phyloP scores from a whole-genome alignment of 2,113 vertebrate genomes.

The Cichladusa arquata region DNA sequence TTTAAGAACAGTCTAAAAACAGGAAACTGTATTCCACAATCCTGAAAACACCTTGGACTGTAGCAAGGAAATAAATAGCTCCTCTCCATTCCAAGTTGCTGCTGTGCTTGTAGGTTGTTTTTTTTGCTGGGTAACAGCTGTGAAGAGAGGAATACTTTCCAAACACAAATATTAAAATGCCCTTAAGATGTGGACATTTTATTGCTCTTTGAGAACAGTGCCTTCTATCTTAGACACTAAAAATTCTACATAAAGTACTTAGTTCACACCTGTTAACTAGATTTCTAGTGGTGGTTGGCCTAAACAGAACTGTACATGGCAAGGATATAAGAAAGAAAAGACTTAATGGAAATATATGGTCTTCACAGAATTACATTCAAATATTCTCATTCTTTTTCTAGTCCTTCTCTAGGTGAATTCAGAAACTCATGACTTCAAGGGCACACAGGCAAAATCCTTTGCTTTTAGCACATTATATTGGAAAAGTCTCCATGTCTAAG shows the following conservation, averaged over 20 bases:
- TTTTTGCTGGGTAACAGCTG: conserved; percentile 4
- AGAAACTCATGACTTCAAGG: background rate
- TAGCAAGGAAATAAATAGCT: conserved; percentile 55
- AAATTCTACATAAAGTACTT: background rate
- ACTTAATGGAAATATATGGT: background rate
- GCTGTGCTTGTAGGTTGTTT: background rate
- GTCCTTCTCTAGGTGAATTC: background rate
- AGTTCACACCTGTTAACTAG: background rate
- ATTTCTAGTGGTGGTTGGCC: background rate
- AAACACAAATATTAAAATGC: background rate
- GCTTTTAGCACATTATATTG: background rate
- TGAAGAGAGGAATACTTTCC: background rate
- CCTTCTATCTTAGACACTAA: background rate
- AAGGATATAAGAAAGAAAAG: background rate
- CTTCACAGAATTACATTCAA: background rate
- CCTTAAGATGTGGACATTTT: background rate
- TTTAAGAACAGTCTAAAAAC: conserved; percentile 15
- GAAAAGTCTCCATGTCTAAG: background rate
- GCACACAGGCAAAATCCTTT: background rate
- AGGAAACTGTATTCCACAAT: conserved; percentile 18
- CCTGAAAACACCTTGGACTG: conserved; percentile 19
- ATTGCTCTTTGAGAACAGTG: background rate
- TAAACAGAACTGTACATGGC: background rate
- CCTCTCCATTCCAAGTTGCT: background rate
- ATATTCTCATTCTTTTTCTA: background rate